Evolutionary conservation across 2,113 vertebrate genomes (phyloP), one percentile per base, ranked within the genome.

Genomic region (Spilogale gracilis): DNA sequence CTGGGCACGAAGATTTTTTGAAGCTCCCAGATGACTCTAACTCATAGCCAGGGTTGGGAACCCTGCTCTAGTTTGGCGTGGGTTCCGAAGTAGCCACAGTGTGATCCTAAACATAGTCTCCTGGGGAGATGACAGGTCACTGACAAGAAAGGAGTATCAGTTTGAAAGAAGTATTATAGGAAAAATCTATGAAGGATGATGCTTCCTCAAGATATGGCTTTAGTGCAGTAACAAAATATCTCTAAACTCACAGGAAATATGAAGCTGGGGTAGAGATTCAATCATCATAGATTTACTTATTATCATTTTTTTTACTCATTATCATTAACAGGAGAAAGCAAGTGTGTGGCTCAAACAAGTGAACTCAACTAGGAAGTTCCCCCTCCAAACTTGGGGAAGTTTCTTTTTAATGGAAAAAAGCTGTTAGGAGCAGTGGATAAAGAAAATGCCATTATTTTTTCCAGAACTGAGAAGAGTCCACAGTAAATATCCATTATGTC

Each of bases 381-480:
- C 9, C 45, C 61, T 58, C 65, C 20, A 89, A 83, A 63, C 17
- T 43, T 71, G 43, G 20, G 9, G 11, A 16, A 38, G 9, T 92
- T 80, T 78, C 63, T 88, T 79, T 89, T 54, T 43, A 23, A 79
- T 52, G 25, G 60, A 23, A n/a, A 86, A 60, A 56, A 61, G 32
- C 67, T 54, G 0, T 74, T 80, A 89, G 54, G 23, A 81, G 32
- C 48, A 91, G 11, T 61, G 23, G 12, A 43, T 52, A 94, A 95
- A 94, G 32, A 45, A 88, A 74, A 11, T 91, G 74, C 43, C 67
- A 73, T 80, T 71, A 43, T 87, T 96, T 73, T 82, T 71, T 30
- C 32, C 58, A 80, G 27, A 97, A 92, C 3, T 87, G 61, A 92
- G 71, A 98, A 79, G 43, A 92, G 65, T 54, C 54, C 50, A 96